Evolutionary conservation across 2,888 invertebrate species (phyloP).

Genomic region (Yponomeuta plumbellus): DNA sequence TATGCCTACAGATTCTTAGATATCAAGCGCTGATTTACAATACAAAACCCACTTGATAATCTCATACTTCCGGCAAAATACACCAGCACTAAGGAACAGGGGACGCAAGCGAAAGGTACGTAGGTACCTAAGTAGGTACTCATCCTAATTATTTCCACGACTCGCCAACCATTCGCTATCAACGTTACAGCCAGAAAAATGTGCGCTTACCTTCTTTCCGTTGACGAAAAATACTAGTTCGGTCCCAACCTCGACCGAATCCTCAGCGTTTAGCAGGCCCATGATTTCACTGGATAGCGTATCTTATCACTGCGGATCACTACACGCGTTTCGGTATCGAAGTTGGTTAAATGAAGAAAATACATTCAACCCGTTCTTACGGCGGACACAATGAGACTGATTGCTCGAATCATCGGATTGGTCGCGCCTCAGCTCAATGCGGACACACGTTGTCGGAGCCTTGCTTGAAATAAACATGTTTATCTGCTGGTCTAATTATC

Average conservation of each 20-base stretch:
- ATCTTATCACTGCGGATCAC: not conserved
- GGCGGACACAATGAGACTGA: not conserved
- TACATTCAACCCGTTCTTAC: not conserved
- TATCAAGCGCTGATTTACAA: no score
- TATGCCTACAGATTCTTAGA: no score
- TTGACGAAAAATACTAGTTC: constrained; percentile 69
- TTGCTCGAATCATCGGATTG: not conserved
- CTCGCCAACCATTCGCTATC: no score
- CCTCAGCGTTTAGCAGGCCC: constrained; percentile 55
- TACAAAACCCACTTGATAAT: no score
- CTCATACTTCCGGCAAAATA: no score
- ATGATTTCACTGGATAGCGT: constrained; percentile 29
- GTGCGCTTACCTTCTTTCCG: constrained; percentile 58
- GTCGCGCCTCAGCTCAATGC: not conserved
- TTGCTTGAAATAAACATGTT: not conserved
- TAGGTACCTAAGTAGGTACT: no score
- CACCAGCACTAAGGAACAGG: no score
- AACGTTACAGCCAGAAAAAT: not conserved
- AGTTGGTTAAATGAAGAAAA: not conserved
- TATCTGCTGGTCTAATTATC: not conserved
- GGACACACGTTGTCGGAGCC: not conserved
- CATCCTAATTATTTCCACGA: no score
- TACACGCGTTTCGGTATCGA: not conserved
- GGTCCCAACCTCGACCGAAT: constrained; percentile 40
- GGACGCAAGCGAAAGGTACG: no score